Conservation (phyloP, 2,797 vertebrate genomes). For the Lepus townsendii region DNA sequence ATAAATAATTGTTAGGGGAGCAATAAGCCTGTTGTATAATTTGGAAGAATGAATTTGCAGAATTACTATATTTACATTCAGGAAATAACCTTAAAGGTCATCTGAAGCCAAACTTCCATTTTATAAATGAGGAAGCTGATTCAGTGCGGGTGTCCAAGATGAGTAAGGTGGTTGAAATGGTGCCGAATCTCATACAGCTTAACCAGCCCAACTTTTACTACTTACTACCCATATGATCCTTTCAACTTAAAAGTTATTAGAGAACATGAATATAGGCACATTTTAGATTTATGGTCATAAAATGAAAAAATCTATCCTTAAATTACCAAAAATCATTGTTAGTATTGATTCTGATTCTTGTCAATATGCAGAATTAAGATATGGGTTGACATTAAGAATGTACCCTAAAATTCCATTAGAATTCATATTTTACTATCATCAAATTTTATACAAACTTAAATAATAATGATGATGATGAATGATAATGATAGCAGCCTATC, state of each 20-base stretch:
- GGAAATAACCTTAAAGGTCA: background rate
- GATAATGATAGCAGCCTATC: background rate
- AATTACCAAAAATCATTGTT: background rate
- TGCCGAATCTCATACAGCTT: background rate
- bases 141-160: background rate
- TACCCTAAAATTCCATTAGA: background rate
- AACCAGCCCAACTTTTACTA: background rate
- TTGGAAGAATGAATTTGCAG: background rate
- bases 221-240: background rate
- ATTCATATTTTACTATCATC: background rate
- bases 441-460: background rate
- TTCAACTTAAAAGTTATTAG: background rate
- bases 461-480: background rate
- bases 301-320: background rate
- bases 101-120: constrained; percentile 4
- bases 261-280: background rate
- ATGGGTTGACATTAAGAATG: background rate
- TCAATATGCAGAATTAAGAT: background rate
- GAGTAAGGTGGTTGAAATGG: background rate
- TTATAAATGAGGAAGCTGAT: background rate
- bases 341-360: background rate
- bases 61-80: constrained; percentile 22
- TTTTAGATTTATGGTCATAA: background rate
- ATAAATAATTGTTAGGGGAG: constrained; percentile 1
- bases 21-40: background rate